Percentiles rank a stretch among this genome's conserved stretches.
Conservation (phyloP, 2,113 vertebrate species). For the Mola mola region DNA sequence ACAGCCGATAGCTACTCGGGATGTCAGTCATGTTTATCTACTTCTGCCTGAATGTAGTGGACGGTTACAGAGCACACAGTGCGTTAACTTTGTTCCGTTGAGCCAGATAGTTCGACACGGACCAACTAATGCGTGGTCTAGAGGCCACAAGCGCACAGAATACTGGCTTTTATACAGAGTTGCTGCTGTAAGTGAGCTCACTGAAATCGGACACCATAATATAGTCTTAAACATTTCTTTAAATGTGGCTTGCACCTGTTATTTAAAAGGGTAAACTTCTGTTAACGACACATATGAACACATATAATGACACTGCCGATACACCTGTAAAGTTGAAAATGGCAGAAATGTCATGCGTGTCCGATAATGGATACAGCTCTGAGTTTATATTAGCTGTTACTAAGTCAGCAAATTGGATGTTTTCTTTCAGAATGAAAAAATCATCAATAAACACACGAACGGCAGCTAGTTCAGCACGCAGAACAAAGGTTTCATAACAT, state of each 20-base stretch:
- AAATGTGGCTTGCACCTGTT: neutral
- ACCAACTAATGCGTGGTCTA: no score
- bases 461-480: no score
- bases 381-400: neutral
- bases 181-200: no score
- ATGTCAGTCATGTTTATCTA: neutral
- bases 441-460: no score
- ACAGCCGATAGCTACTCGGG: neutral
- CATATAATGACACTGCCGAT: neutral
- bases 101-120: no score
- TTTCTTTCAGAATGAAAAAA: no score
- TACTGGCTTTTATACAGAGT: no score
- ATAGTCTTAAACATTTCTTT: neutral
- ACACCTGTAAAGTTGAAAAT: neutral
- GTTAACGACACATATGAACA: no score
- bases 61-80: accelerated
- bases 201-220: conserved; percentile 4
- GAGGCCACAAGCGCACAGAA: no score
- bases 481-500: no score
- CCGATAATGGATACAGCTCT: conserved; percentile 10
- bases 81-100: no score
- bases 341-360: neutral
- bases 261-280: no score
- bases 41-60: neutral
- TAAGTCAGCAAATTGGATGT: neutral